Conservation (phyloP, 2,888 invertebrate genomes). For the Cabera pusaria region DNA sequence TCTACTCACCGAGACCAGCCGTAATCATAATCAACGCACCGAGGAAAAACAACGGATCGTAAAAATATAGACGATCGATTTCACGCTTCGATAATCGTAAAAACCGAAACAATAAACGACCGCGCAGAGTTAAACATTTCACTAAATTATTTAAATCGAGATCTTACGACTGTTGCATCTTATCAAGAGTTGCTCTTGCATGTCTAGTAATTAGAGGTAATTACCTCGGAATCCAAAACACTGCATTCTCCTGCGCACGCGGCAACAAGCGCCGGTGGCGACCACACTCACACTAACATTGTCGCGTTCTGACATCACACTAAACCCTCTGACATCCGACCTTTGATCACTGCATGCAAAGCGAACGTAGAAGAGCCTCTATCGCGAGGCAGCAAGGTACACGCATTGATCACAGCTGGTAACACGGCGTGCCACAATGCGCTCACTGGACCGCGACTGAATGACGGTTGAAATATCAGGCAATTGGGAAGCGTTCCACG, state of each 20-base stretch:
- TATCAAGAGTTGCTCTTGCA: too few species aligned
- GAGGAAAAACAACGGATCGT: constrained; percentile 36
- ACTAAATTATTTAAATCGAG: too few species aligned
- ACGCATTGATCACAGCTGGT: constrained; percentile 32
- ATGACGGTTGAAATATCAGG: constrained; percentile 42
- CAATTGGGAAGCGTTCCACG: constrained; percentile 43
- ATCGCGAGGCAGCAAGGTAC: constrained; percentile 42
- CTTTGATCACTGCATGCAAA: constrained; percentile 45
- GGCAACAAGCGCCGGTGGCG: constrained; percentile 66
- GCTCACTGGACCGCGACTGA: constrained; percentile 55
- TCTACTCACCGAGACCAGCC: constrained; percentile 23
- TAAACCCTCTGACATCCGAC: constrained; percentile 58
- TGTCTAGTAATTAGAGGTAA: constrained; percentile 36
- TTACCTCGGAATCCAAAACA: constrained; percentile 78
- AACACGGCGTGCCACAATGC: constrained; percentile 39
- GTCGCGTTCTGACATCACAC: constrained; percentile 71
- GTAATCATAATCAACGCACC: constrained; percentile 34
- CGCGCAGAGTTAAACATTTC: constrained; percentile 7
- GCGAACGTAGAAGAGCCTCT: constrained; percentile 33
- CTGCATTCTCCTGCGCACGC: constrained; percentile 76
- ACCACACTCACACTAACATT: constrained; percentile 62
- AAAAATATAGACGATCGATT: constrained; percentile 50
- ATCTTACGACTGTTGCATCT: too few species aligned
- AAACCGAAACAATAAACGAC: constrained; percentile 15
- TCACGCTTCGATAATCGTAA: constrained; percentile 38